Percentiles rank a stretch among this genome's conserved stretches.
Conservation (phyloP, 2,797 vertebrate genomes). For the Anolis apletophallus region DNA sequence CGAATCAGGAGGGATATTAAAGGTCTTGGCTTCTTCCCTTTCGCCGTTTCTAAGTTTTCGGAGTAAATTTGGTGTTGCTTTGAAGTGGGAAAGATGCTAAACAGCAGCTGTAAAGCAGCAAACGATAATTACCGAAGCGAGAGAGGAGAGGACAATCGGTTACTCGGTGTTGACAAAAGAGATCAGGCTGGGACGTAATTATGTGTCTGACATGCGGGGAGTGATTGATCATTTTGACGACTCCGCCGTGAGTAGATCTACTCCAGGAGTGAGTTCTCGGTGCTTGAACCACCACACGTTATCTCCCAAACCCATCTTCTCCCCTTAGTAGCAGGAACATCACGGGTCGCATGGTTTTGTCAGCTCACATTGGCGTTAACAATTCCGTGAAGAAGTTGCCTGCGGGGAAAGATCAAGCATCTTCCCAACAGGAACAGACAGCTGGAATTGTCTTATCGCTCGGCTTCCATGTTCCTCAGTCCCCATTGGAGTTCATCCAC, state of each 20-base stretch:
- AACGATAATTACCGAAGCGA: slow-evolving; percentile 58
- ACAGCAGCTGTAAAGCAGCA: slow-evolving; percentile 53
- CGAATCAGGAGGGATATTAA: background rate
- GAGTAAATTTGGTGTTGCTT: slow-evolving; percentile 13
- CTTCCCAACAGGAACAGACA: background rate
- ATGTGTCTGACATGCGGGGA: slow-evolving; percentile 69
- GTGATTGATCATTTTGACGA: slow-evolving; percentile 71
- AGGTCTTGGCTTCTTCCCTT: background rate
- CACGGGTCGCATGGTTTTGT: background rate
- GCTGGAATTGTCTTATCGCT: background rate
- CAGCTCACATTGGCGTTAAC: background rate
- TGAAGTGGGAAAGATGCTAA: slow-evolving; percentile 10
- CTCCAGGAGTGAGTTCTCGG: slow-evolving; percentile 36
- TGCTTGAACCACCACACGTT: background rate
- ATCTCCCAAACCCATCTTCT: slow-evolving; percentile 11
- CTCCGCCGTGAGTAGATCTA: slow-evolving; percentile 50
- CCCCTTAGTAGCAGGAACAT: background rate
- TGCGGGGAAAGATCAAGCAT: background rate
- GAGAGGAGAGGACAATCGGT: slow-evolving; percentile 64
- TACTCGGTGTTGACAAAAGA: slow-evolving; percentile 74
- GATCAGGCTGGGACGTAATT: slow-evolving; percentile 77
- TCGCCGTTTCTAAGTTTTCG: slow-evolving; percentile 6
- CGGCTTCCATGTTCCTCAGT: no score
- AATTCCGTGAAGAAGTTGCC: background rate
- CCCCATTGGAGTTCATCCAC: background rate